phyloP scores from a whole-genome alignment of 2,888 invertebrate species.

The Minunthozetes semirufus region DNA sequence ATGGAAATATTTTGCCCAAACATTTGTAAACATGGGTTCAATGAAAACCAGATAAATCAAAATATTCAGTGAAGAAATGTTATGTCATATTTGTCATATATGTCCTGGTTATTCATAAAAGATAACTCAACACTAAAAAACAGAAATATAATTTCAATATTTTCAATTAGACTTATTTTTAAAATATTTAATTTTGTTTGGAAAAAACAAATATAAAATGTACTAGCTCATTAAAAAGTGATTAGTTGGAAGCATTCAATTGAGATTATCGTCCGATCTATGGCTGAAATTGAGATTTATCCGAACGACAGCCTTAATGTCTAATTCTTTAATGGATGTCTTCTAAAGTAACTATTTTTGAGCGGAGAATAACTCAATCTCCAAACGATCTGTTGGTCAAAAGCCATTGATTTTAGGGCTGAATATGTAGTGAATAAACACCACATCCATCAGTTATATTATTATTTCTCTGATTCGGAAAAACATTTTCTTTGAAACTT shows the following conservation, averaged over 20 bases:
- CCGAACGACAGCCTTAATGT: not conserved
- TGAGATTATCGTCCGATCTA: not conserved
- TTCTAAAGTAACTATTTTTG: not conserved
- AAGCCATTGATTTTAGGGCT: not conserved
- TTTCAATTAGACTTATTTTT: not conserved
- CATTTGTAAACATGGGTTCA: too few species aligned
- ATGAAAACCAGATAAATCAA: too few species aligned
- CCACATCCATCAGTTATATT: not conserved
- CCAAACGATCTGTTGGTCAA: not conserved
- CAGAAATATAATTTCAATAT: too few species aligned
- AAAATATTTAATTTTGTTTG: not conserved
- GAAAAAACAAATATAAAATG: not conserved
- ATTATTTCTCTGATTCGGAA: not conserved
- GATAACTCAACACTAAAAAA: too few species aligned
- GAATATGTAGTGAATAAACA: not conserved
- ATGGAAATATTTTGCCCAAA: too few species aligned
- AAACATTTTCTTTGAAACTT: not conserved
- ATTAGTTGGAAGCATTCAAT: too few species aligned
- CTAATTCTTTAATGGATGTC: not conserved
- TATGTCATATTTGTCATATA: too few species aligned
- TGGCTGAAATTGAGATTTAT: not conserved
- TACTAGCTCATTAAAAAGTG: not conserved
- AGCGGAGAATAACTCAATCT: not conserved
- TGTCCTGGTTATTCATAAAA: too few species aligned
- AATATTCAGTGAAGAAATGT: too few species aligned